These are phyloP conservation scores for Pardosa pseudoannulata DNA, from an alignment of 2,888 invertebrate genomes.

Conservation along the genomic window DNA sequence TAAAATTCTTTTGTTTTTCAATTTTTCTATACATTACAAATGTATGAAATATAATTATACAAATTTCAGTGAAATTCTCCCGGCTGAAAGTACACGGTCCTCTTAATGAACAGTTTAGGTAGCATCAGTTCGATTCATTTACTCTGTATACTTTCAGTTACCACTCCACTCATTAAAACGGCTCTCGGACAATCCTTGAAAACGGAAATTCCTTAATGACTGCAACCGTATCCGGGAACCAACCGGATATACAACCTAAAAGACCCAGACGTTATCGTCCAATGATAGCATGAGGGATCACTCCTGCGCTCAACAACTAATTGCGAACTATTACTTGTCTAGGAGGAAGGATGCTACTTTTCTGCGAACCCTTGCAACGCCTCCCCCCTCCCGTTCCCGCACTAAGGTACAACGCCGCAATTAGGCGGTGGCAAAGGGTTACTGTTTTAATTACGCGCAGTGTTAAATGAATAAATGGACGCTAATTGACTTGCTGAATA, in stretches of 20 bases:
- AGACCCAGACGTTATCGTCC: constrained; percentile 11
- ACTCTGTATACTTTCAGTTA: neutral
- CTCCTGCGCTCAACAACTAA: constrained; percentile 12
- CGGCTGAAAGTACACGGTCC: too few species aligned
- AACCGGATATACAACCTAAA: constrained; percentile 8
- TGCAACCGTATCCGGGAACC: constrained; percentile 9
- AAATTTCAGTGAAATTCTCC: too few species aligned
- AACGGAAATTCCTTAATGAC: constrained; percentile 13
- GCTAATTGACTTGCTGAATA: neutral
- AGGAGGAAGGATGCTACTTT: constrained; percentile 10
- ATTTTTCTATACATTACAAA: too few species aligned
- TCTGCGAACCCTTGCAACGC: too few species aligned
- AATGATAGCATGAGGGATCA: constrained; percentile 10
- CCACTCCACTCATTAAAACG: neutral
- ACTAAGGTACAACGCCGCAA: neutral
- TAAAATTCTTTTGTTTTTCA: too few species aligned
- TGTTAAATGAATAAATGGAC: constrained; percentile 4
- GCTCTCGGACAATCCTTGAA: neutral
- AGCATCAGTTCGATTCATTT: constrained; percentile 1
- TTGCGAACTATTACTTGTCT: constrained; percentile 6
- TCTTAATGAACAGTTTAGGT: neutral
- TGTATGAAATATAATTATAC: too few species aligned
- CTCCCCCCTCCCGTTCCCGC: neutral
- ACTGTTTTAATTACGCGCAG: neutral
- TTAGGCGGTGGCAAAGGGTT: neutral